Evolutionary conservation across 2,888 invertebrate genomes (phyloP).

Genomic region (Clostera curtula): DNA sequence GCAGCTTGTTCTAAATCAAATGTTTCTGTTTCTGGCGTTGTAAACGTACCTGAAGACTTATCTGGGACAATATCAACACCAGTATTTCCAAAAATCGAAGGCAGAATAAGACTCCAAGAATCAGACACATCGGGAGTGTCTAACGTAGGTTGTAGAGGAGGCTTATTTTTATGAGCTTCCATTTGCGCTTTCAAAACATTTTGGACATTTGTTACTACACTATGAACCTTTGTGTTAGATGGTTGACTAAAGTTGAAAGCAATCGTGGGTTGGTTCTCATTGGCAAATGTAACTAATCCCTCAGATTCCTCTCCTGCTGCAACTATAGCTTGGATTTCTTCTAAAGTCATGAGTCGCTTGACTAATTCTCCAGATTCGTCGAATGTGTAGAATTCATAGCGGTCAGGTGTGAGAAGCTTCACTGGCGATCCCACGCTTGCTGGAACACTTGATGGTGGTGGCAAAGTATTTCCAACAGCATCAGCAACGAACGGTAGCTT

Average conservation of each 20-base stretch:
- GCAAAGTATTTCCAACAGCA: slow-evolving; percentile 79
- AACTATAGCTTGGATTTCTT: slow-evolving; percentile 89
- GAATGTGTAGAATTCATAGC: slow-evolving; percentile 91
- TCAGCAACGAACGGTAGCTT: slow-evolving; percentile 78
- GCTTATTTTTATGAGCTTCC: slow-evolving; percentile 75
- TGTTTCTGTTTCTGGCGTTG: slow-evolving; percentile 61
- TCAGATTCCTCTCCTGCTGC: slow-evolving; percentile 86
- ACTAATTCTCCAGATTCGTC: slow-evolving; percentile 88
- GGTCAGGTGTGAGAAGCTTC: slow-evolving; percentile 85
- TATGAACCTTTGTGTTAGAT: slow-evolving; percentile 82
- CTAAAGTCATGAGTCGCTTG: slow-evolving; percentile 87
- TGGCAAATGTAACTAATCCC: slow-evolving; percentile 65
- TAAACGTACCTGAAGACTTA: slow-evolving; percentile 51
- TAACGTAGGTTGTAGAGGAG: slow-evolving; percentile 61
- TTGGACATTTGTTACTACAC: slow-evolving; percentile 88
- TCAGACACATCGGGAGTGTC: slow-evolving; percentile 84
- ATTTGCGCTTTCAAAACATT: slow-evolving; percentile 87
- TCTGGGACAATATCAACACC: slow-evolving; percentile 76
- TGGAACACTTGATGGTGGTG: slow-evolving; percentile 75
- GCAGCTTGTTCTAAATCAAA: slow-evolving; percentile 37
- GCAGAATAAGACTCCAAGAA: slow-evolving; percentile 88
- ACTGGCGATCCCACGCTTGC: slow-evolving; percentile 86
- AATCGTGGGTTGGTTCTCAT: slow-evolving; percentile 61
- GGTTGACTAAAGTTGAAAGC: slow-evolving; percentile 68
- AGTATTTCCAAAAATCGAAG: slow-evolving; percentile 84